A percentile compares a stretch with the other conserved stretches of the same genome.
Conservation (phyloP, 2,113 vertebrate species). For the Desmodus rotundus region DNA sequence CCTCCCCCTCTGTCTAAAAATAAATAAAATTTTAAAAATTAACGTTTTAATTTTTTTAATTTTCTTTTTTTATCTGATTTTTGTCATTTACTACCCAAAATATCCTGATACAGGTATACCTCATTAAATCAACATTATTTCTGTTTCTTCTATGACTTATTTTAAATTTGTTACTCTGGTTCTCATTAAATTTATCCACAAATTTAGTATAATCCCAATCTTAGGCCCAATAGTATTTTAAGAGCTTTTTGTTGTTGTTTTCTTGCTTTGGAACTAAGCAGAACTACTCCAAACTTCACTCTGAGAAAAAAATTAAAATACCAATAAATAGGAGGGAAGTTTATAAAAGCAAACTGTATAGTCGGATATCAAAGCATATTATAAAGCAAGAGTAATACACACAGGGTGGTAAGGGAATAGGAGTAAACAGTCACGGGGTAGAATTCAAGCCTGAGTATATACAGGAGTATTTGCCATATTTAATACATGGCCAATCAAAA, state of each 20-base stretch:
- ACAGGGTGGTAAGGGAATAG: neutral
- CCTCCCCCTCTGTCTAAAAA: too few species aligned
- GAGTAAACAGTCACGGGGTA: neutral
- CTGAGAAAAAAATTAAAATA: neutral
- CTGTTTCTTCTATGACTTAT: neutral
- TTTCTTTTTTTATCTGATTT: neutral
- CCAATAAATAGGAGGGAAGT: neutral
- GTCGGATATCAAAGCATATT: neutral
- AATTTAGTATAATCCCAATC: neutral
- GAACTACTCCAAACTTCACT: conserved; percentile 27
- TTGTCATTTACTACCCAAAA: neutral
- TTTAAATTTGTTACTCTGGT: neutral
- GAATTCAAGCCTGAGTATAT: neutral
- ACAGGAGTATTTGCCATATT: neutral
- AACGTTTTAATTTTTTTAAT: too few species aligned
- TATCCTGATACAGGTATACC: neutral
- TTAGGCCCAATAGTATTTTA: neutral
- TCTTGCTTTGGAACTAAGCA: neutral
- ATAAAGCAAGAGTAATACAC: conserved; percentile 4
- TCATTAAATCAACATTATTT: conserved; percentile 5
- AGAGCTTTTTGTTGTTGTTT: neutral
- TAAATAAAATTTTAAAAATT: too few species aligned
- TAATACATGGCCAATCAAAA: neutral
- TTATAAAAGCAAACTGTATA: neutral
- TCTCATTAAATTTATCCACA: neutral